Conservation (phyloP, 2,888 invertebrate species). For the Luperina testacea region DNA sequence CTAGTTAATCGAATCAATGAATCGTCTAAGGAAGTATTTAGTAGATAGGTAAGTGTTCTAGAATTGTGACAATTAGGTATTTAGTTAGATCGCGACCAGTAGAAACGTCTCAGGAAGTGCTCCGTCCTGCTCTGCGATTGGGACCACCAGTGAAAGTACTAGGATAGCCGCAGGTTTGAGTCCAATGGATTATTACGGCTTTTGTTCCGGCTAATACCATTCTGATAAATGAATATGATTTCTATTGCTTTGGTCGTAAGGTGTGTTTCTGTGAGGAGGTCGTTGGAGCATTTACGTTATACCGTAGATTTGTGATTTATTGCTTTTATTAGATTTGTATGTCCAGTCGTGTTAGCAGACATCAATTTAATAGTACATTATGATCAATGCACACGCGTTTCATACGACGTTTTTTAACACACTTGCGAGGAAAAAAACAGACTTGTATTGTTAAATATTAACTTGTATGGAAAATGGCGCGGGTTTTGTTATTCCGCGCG, state of each 20-base stretch:
- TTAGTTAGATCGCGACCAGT: slow-evolving; percentile 60
- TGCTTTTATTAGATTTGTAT: slow-evolving; percentile 29
- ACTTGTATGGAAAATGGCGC: no score
- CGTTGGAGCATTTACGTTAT: slow-evolving; percentile 4
- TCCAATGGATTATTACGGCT: slow-evolving; percentile 47
- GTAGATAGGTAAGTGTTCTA: background rate
- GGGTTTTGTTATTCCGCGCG: no score
- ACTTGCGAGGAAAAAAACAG: no score
- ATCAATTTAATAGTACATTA: background rate
- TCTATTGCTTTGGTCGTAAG: background rate
- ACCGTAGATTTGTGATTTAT: slow-evolving; percentile 30
- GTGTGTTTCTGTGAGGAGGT: slow-evolving; percentile 5
- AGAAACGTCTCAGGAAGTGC: slow-evolving; percentile 67
- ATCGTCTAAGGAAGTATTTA: background rate
- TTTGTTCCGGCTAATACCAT: slow-evolving; percentile 45
- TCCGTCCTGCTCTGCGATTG: slow-evolving; percentile 62
- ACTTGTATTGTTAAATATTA: no score
- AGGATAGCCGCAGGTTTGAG: slow-evolving; percentile 57
- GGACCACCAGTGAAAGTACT: slow-evolving; percentile 69
- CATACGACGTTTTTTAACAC: no score
- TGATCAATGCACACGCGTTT: no score
- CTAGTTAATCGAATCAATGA: background rate
- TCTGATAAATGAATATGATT: slow-evolving; percentile 5
- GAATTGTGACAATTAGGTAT: slow-evolving; percentile 8
- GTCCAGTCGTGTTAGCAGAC: slow-evolving; percentile 9